phyloP scores from a whole-genome alignment of 2,888 invertebrate species.

The Lydus trimaculatus region DNA sequence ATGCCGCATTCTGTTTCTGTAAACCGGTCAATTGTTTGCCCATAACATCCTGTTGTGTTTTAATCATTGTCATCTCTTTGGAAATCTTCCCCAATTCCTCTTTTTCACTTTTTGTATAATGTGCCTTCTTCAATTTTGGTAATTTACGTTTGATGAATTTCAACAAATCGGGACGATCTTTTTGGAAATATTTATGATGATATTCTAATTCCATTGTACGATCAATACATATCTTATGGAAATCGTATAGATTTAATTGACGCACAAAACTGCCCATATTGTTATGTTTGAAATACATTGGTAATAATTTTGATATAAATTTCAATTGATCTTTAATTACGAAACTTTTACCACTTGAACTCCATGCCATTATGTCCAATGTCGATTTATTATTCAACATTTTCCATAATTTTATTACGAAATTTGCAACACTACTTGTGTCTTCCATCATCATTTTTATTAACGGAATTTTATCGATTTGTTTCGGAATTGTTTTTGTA shows the following conservation, averaged over 20 bases:
- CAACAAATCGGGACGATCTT: slow-evolving; percentile 80
- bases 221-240: slow-evolving; percentile 91
- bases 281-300: slow-evolving; percentile 96
- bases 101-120: slow-evolving; percentile 5
- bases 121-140: slow-evolving; percentile 12
- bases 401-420: slow-evolving; percentile 47
- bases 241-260: slow-evolving; percentile 98
- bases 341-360: slow-evolving; percentile 78
- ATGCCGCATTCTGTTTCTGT: slow-evolving; percentile 44
- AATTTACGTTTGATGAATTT: slow-evolving; percentile 82
- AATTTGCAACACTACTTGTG: neutral
- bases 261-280: slow-evolving; percentile 97
- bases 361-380: slow-evolving; percentile 45
- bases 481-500: neutral
- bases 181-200: slow-evolving; percentile 88
- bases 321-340: slow-evolving; percentile 90
- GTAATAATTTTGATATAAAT: slow-evolving; percentile 88
- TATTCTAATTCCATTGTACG: slow-evolving; percentile 92
- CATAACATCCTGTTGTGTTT: slow-evolving; percentile 38
- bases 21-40: slow-evolving; percentile 39
- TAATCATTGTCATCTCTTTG: slow-evolving; percentile 37
- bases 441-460: slow-evolving; percentile 6
- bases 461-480: neutral
- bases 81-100: slow-evolving; percentile 33
- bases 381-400: slow-evolving; percentile 42